These are phyloP conservation scores for Periplaneta americana DNA, from an alignment of 1,140 invertebrate species.

Conservation along the genomic window DNA sequence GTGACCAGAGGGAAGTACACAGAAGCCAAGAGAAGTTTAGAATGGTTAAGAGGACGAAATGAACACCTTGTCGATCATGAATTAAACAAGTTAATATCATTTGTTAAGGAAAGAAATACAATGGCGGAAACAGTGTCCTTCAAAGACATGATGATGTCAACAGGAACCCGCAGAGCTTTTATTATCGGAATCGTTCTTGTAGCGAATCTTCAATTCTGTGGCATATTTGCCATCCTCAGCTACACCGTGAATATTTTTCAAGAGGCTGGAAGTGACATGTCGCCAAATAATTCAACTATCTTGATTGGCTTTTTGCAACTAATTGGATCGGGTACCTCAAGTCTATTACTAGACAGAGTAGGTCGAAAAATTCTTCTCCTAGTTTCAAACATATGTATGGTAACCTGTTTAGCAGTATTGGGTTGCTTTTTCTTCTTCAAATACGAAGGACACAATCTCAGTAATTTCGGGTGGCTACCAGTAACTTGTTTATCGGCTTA, in stretches of 20 bases:
- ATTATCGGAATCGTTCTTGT: slow-evolving; percentile 41
- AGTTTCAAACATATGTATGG: slow-evolving; percentile 42
- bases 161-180: slow-evolving; percentile 34
- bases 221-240: slow-evolving; percentile 38
- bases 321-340: slow-evolving; percentile 41
- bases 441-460: slow-evolving; percentile 27
- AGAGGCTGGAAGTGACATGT: slow-evolving; percentile 38
- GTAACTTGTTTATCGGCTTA: slow-evolving; percentile 46
- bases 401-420: slow-evolving; percentile 34
- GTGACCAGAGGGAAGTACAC: too few relatives aligned
- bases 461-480: slow-evolving; percentile 41
- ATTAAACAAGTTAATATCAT: too few relatives aligned
- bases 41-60: too few relatives aligned
- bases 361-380: slow-evolving; percentile 52
- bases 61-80: too few relatives aligned
- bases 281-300: slow-evolving; percentile 44
- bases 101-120: too few relatives aligned
- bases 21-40: too few relatives aligned
- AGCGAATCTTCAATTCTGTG: slow-evolving; percentile 36
- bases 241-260: slow-evolving; percentile 53
- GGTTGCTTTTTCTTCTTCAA: slow-evolving; percentile 40
- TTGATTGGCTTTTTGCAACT: slow-evolving; percentile 41
- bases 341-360: slow-evolving; percentile 48
- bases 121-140: neutral
- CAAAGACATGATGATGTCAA: slow-evolving; percentile 39